These are phyloP conservation scores for Nephila pilipes DNA, from an alignment of 1,140 invertebrate genomes.

Conservation along the genomic window DNA sequence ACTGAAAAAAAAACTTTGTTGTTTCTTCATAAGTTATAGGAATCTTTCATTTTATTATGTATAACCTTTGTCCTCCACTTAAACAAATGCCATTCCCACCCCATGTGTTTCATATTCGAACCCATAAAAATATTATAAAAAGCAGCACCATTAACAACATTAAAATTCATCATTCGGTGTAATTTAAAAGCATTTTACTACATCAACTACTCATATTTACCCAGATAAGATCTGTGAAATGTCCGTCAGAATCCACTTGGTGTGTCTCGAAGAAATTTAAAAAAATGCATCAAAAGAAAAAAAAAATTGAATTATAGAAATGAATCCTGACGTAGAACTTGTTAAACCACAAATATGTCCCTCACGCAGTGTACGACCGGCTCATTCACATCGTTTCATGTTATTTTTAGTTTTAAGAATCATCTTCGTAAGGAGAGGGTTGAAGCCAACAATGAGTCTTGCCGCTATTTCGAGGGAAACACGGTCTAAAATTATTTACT, in stretches of 20 bases:
- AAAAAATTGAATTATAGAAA: not conserved
- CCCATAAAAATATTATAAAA: not conserved
- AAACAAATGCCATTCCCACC: no score
- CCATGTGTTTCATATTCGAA: no score
- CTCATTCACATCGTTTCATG: slow-evolving; percentile 57
- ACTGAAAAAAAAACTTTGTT: no score
- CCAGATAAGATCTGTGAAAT: slow-evolving; percentile 10
- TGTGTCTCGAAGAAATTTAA: not conserved
- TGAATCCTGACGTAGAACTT: slow-evolving; percentile 12
- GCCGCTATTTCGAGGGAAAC: slow-evolving; percentile 37
- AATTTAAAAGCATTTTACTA: not conserved
- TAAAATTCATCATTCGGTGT: no score
- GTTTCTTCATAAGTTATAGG: no score
- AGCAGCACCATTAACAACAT: not conserved
- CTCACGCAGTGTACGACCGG: slow-evolving; percentile 11
- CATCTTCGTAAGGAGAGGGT: slow-evolving; percentile 56
- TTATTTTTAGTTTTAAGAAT: slow-evolving; percentile 65
- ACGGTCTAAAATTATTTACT: slow-evolving; percentile 65
- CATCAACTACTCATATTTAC: slow-evolving; percentile 15
- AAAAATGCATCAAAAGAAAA: slow-evolving; percentile 22
- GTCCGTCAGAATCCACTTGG: slow-evolving; percentile 21
- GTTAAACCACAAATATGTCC: slow-evolving; percentile 55
- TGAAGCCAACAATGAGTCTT: slow-evolving; percentile 59
- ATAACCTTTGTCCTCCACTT: no score
- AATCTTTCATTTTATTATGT: no score